Conservation (phyloP, 2,888 invertebrate genomes). For the Stenchaetothrips biformis region DNA sequence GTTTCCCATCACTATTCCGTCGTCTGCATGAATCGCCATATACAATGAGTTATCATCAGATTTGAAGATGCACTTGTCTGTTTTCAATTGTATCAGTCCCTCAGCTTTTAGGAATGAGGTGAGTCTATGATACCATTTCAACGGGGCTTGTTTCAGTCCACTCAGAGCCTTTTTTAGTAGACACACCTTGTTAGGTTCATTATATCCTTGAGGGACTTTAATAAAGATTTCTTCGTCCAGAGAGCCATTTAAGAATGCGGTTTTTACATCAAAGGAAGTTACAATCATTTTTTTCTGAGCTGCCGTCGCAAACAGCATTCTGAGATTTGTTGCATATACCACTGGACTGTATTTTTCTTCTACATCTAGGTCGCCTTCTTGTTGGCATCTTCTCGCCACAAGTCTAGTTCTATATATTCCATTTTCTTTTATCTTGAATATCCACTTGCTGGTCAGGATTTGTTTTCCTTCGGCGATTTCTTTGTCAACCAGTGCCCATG, state of each 20-base stretch:
- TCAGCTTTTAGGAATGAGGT: constrained; percentile 29
- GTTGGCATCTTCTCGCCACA: constrained; percentile 39
- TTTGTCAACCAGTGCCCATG: constrained; percentile 37
- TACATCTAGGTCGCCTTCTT: constrained; percentile 38
- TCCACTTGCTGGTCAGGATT: constrained; percentile 39
- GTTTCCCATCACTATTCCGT: constrained; percentile 31
- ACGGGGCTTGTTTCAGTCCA: no score
- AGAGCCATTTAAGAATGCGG: no score
- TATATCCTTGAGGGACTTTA: no score
- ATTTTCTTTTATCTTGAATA: constrained; percentile 37
- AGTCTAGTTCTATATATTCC: constrained; percentile 38
- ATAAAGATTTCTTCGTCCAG: no score
- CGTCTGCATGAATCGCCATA: constrained; percentile 34
- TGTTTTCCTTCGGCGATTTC: constrained; percentile 29
- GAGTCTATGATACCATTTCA: constrained; percentile 34
- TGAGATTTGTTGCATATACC: no score
- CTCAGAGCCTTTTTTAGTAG: no score
- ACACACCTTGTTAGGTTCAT: no score
- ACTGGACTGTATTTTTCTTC: constrained; percentile 40
- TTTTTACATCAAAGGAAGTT: no score
- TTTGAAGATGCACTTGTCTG: constrained; percentile 34
- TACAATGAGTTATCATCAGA: constrained; percentile 29
- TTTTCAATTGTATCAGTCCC: constrained; percentile 31
- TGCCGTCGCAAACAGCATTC: no score
- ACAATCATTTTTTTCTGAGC: no score